Evolutionary conservation across 2,888 invertebrate genomes (phyloP), one percentile per base, ranked within the genome.

Genomic region (Caenorhabditis plicata): DNA sequence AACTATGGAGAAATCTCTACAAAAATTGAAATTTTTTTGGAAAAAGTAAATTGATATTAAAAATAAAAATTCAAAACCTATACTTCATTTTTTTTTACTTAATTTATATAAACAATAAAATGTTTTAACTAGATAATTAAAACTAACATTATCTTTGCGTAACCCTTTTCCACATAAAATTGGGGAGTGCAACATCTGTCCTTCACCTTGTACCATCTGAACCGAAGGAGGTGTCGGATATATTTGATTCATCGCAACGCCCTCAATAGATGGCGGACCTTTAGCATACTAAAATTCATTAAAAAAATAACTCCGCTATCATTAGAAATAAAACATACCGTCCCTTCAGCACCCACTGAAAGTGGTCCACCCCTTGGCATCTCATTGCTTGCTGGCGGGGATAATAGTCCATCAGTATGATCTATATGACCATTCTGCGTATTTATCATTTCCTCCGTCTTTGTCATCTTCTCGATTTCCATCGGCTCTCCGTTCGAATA

Each of bases 171-270:
- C 29, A 13, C 7, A n/a, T n/a, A n/a, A n/a, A n/a, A 20, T 7
- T 7, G 58, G 58, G 2, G 58, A 58, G 4, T 53, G 58, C 4
- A 38, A 26, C 25, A 48, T 52, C 31, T 44, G 39, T 15, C 38
- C 17, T n/a, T 52, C 52, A 22, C 27, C 46, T 15, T 48, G 52
- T 19, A 52, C 35, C 42, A 53, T 44, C 49, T 73, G 71, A 19
- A 75, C 68, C 2, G 72, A 71, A 5, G 79, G 78, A 15, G 79
- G 79, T n/a, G 79, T 79, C 15, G 79, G 79, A 46, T 77, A 79
- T 47, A 78, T 77, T 35, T 73, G 64, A 49, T 66, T 73, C 53
- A 71, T 58, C 26, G 45, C 49, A 9, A 62, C 54, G 40, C 62
- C 65, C 46, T 70, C 68, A 22, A 57, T 54, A 27, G 62, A 56